Percentiles rank a stretch among this genome's conserved stretches.
These are phyloP conservation scores for Drosophila pseudotakahashii DNA, from an alignment of 2,888 invertebrate species.

Conservation along the genomic window DNA sequence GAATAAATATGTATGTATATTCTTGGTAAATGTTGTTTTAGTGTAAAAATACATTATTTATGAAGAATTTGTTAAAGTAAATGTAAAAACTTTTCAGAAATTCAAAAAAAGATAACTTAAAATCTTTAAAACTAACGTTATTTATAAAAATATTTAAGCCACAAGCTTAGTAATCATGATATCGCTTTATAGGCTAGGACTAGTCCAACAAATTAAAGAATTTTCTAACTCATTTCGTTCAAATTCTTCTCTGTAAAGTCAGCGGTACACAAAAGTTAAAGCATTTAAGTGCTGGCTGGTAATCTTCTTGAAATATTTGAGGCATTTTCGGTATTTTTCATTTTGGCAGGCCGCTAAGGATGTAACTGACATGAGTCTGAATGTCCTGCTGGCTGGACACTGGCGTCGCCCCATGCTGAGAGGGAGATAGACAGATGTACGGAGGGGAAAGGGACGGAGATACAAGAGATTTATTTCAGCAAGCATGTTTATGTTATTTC, in stretches of 20 bases:
- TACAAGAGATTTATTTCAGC: constrained; percentile 62
- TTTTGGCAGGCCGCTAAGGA: constrained; percentile 44
- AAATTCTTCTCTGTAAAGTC: neutral
- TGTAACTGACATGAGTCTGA: constrained; percentile 40
- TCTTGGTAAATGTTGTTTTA: too few relatives aligned
- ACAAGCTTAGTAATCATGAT: too few relatives aligned
- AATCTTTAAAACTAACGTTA: too few relatives aligned
- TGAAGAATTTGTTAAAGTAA: too few relatives aligned
- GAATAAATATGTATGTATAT: too few relatives aligned
- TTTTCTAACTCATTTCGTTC: neutral
- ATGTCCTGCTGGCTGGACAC: constrained; percentile 60
- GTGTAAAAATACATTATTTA: too few relatives aligned
- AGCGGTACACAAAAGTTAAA: constrained; percentile 9
- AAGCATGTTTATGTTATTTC: constrained; percentile 43
- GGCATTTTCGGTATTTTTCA: constrained; percentile 33
- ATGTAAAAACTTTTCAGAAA: too few relatives aligned
- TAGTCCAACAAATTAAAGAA: neutral
- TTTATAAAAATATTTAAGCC: too few relatives aligned
- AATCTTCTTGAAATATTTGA: constrained; percentile 14
- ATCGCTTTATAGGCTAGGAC: neutral
- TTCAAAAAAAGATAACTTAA: too few relatives aligned
- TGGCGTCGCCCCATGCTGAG: constrained; percentile 74
- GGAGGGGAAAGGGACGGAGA: constrained; percentile 2
- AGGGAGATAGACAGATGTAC: constrained; percentile 48
- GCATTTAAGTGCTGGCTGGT: constrained; percentile 2